Evolutionary conservation across 2,888 invertebrate species (phyloP), one percentile per base, ranked within the genome.

Genomic region (Tenthredo scrophulariae): DNA sequence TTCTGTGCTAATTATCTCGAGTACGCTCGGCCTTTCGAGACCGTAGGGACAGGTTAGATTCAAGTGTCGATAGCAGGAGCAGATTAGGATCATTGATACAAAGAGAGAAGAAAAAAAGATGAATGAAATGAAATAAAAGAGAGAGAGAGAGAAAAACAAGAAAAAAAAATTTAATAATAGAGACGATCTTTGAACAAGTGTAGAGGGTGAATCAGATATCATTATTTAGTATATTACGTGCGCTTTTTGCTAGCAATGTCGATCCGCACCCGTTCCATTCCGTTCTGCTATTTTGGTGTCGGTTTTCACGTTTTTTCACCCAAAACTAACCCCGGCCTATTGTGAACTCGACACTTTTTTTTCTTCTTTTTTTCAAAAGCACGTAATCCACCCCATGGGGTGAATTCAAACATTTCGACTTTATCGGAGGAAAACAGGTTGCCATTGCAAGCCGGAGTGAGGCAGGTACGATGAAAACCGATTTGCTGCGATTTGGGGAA

Each of bases 231-330:
- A 50, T 50, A 83, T 70, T 91, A 92, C 91, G 91, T 91, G 91
- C 90, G 87, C 89, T 90, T 90, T 91, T 92, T 92, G 92, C 91
- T 89, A 90, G 87, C 91, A 91, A 93, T 93, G 92, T 93, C 90
- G 43, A 46, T 2, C 46, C 83, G 50, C 67, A 70, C 83, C 67
- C 43, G 83, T 89, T 89, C 89, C 87, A 89, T 90, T 90, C 89
- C 87, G 89, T 90, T 90, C 91, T 91, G 91, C 91, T 92, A 91
- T 93, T 93, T 93, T 92, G 92, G 93, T 93, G 92, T 93, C 92
- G 91, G 90, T 93, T 93, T 93, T 93, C 93, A 91, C 90, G 90
- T 91, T 93, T 90, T 93, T 93, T 91, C 92, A 91, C 93, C 93
- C 91, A 93, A 93, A 93, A 93, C 88, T 91, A 90, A 91, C 90